Evolutionary conservation across 2,797 vertebrate species (phyloP).

Genomic region (Artibeus lituratus): DNA sequence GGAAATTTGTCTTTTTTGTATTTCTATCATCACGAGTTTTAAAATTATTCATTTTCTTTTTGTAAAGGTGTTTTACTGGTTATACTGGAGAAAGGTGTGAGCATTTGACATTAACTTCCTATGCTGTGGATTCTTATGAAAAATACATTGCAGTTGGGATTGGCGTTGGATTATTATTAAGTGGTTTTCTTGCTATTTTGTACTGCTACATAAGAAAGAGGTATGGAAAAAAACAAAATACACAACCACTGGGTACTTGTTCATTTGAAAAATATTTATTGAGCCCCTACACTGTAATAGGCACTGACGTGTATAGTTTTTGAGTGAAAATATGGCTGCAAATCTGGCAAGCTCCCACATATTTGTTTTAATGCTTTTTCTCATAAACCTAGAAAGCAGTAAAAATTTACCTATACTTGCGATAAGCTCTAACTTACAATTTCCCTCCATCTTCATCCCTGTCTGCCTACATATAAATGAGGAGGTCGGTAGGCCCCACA

Average conservation of each 20-base stretch:
- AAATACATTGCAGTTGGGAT: slow-evolving; percentile 84
- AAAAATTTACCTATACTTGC: neutral
- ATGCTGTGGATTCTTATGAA: slow-evolving; percentile 78
- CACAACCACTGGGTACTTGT: neutral
- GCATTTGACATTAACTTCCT: slow-evolving; percentile 81
- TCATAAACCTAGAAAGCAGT: neutral
- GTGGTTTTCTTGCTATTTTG: slow-evolving; percentile 79
- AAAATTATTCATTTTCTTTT: slow-evolving; percentile 33
- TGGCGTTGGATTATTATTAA: slow-evolving; percentile 80
- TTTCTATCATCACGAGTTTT: slow-evolving; percentile 7
- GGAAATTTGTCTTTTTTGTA: neutral
- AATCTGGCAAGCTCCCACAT: neutral
- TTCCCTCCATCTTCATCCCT: neutral
- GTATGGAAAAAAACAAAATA: slow-evolving; percentile 68
- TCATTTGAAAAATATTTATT: neutral
- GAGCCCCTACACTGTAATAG: neutral
- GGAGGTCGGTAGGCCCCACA: no score
- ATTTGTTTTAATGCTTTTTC: slow-evolving; percentile 32
- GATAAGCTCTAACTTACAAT: neutral
- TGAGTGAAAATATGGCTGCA: neutral
- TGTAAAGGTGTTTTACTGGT: slow-evolving; percentile 82
- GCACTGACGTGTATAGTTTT: neutral
- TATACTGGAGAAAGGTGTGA: slow-evolving; percentile 86
- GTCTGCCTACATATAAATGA: neutral
- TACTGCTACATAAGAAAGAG: slow-evolving; percentile 83